These are phyloP conservation scores for Lepidurus apus DNA, from an alignment of 1,140 invertebrate species.

Conservation along the genomic window DNA sequence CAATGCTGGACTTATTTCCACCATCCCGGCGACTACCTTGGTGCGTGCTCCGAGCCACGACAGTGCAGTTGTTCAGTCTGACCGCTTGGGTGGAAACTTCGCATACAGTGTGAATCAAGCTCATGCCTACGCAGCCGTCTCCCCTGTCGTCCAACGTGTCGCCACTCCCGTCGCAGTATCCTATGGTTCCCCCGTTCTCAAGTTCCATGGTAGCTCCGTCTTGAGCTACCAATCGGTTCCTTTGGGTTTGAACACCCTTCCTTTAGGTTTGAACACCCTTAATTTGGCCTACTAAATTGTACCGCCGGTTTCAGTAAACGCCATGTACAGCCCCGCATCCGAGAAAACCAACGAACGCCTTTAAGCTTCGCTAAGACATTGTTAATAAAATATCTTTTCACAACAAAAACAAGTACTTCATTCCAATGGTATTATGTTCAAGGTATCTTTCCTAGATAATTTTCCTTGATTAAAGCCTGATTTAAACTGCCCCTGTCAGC, in stretches of 20 bases:
- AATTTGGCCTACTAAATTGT: not conserved
- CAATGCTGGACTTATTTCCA: slow-evolving; percentile 37
- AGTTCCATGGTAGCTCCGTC: not conserved
- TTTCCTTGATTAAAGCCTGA: no score
- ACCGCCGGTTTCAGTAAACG: not conserved
- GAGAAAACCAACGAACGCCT: not conserved
- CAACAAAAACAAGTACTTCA: not conserved
- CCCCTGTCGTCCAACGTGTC: slow-evolving; percentile 47
- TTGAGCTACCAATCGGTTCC: no score
- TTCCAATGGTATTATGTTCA: no score
- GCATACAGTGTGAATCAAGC: slow-evolving; percentile 52
- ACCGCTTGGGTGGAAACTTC: slow-evolving; percentile 53
- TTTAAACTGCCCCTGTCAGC: no score
- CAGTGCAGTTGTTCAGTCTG: slow-evolving; percentile 50
- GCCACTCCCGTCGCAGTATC: slow-evolving; percentile 43
- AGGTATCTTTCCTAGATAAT: no score
- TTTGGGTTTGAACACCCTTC: not conserved
- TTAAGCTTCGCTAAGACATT: not conserved
- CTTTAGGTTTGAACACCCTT: not conserved
- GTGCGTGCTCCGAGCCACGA: slow-evolving; percentile 49
- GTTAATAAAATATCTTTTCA: not conserved
- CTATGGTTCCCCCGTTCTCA: slow-evolving; percentile 39
- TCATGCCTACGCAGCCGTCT: slow-evolving; percentile 50
- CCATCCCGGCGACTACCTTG: slow-evolving; percentile 40
- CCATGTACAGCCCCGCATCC: not conserved